Evolutionary conservation across 2,797 vertebrate species (phyloP).

Genomic region (Phaenicophaeus curvirostris): DNA sequence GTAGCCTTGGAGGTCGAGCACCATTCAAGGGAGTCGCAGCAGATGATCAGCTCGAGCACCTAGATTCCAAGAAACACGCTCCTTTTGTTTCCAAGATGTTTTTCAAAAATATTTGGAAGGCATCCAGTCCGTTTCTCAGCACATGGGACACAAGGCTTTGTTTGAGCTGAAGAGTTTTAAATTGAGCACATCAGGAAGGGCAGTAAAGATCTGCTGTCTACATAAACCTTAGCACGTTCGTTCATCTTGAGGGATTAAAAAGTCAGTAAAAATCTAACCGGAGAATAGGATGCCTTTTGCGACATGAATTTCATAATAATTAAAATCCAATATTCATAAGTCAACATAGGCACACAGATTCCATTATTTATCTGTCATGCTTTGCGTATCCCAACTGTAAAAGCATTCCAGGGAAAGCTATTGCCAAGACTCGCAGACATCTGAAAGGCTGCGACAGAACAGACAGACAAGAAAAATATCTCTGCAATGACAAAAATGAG

Average conservation of each 20-base stretch:
- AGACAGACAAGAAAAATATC: background rate
- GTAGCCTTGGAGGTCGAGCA: background rate
- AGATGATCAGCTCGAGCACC: slow-evolving; percentile 15
- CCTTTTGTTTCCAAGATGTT: slow-evolving; percentile 15
- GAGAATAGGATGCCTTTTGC: background rate
- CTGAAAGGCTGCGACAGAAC: background rate
- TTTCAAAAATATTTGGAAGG: slow-evolving; percentile 6
- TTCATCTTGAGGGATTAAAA: background rate
- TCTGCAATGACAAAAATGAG: slow-evolving; percentile 7
- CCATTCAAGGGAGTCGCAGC: background rate
- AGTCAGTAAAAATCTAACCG: background rate
- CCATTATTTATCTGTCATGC: background rate
- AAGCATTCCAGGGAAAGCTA: background rate
- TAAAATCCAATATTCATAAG: background rate
- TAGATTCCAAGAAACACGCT: background rate
- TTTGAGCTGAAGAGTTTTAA: background rate
- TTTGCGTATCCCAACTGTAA: background rate
- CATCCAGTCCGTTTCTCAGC: background rate
- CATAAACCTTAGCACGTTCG: background rate
- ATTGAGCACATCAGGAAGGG: background rate
- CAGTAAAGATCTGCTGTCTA: background rate
- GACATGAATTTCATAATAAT: background rate
- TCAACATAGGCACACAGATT: background rate
- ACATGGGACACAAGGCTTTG: background rate
- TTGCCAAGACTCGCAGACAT: background rate